These are phyloP conservation scores for Napeogenes inachia DNA, from an alignment of 2,888 invertebrate species.

Conservation along the genomic window DNA sequence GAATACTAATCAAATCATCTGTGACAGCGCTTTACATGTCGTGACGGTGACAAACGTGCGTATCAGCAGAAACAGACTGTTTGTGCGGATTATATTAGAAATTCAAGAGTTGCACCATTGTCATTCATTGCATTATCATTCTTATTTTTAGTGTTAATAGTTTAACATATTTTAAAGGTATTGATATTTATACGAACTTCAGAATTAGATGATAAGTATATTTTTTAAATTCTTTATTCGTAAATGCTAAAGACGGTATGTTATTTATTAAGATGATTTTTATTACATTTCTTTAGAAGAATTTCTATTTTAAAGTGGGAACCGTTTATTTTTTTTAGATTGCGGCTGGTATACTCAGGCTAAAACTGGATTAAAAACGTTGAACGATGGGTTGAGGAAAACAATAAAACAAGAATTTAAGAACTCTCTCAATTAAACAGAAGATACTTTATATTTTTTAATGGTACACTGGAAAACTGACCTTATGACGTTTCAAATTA, in stretches of 20 bases:
- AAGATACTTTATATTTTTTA: no score
- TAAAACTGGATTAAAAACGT: background rate
- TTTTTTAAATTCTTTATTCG: no score
- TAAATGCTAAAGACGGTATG: no score
- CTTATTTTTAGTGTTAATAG: no score
- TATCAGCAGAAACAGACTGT: conserved; percentile 24
- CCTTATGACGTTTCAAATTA: no score
- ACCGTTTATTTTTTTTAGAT: background rate
- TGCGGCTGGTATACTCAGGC: background rate
- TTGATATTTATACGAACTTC: no score
- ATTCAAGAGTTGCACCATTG: no score
- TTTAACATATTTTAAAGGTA: no score
- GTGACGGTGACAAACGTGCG: conserved; percentile 10
- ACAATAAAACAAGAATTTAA: background rate
- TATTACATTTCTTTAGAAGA: no score
- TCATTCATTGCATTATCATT: no score
- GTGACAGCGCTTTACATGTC: conserved; percentile 19
- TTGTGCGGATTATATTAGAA: conserved; percentile 5
- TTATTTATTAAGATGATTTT: no score
- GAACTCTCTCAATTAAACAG: background rate
- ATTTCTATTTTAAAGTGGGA: background rate
- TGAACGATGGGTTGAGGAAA: background rate
- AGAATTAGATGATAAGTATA: no score
- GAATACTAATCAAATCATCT: conserved; percentile 29
- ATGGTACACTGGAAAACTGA: background rate